Conservation (phyloP, 2,797 vertebrate species). For the Lagodon rhomboides region DNA sequence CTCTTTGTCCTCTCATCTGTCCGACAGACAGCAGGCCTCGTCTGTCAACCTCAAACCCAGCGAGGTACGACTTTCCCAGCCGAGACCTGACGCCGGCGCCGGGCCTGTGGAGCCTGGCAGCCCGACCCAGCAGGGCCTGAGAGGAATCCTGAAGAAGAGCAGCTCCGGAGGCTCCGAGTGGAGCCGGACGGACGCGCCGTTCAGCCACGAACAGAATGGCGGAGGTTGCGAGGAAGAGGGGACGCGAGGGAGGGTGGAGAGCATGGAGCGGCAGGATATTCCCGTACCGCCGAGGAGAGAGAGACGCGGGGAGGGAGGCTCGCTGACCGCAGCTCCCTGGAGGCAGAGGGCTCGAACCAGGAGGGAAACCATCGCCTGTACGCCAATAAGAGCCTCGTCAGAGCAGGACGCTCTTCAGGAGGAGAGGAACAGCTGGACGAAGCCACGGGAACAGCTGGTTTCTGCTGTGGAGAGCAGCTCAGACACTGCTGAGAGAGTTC, state of each 20-base stretch:
- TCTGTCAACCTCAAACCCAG: constrained; percentile 85
- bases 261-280: constrained; percentile 28
- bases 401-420: constrained; percentile 50
- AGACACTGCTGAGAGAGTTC: constrained; percentile 23
- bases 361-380: constrained; percentile 72
- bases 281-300: constrained; percentile 23
- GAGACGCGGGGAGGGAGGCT: constrained; percentile 44
- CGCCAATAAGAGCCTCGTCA: constrained; percentile 40
- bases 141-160: constrained; percentile 86
- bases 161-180: constrained; percentile 49
- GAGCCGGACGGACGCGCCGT: constrained; percentile 29
- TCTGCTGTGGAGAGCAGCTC: constrained; percentile 25
- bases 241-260: constrained; percentile 15
- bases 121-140: constrained; percentile 47
- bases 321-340: constrained; percentile 64
- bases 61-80: constrained; percentile 77
- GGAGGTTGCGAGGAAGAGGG: constrained; percentile 35
- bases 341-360: constrained; percentile 77
- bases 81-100: constrained; percentile 33
- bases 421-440: constrained; percentile 26
- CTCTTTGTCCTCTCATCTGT: constrained; percentile 76
- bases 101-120: constrained; percentile 3
- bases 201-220: constrained; percentile 62
- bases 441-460: constrained; percentile 29
- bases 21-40: constrained; percentile 81